Percentiles rank a stretch among this genome's conserved stretches.
Evolutionary conservation across 2,888 invertebrate species (phyloP).

Genomic region (Buathra laborator): DNA sequence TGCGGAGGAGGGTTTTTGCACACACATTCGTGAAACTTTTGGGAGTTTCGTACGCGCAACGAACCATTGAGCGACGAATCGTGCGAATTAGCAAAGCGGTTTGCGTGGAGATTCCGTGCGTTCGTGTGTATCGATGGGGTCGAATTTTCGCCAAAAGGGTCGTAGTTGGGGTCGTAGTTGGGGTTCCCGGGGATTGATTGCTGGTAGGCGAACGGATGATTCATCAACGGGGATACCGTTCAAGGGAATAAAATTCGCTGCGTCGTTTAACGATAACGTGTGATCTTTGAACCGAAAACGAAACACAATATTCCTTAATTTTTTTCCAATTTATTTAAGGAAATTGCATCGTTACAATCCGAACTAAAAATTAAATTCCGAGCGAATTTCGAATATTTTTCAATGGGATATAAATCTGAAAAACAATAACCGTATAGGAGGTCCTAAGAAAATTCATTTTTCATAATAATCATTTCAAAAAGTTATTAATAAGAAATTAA

Average conservation of each 20-base stretch:
- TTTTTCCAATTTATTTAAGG: neutral
- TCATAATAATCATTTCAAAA: too few relatives aligned
- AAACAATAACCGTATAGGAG: too few relatives aligned
- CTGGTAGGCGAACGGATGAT: conserved; percentile 50
- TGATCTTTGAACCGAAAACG: neutral
- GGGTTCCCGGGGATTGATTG: conserved; percentile 56
- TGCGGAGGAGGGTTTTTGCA: conserved; percentile 40
- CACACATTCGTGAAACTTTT: conserved; percentile 51
- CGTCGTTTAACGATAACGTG: conserved; percentile 13
- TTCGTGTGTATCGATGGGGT: conserved; percentile 47
- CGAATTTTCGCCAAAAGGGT: conserved; percentile 26
- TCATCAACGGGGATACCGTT: conserved; percentile 45
- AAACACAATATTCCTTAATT: neutral
- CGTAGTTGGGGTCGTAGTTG: conserved; percentile 2
- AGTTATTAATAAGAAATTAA: too few relatives aligned
- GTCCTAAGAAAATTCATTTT: too few relatives aligned
- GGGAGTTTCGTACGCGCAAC: conserved; percentile 6
- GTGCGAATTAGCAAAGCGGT: conserved; percentile 54
- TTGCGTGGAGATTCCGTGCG: conserved; percentile 42
- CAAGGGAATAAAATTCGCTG: conserved; percentile 20
- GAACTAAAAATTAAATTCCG: too few relatives aligned
- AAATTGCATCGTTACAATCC: too few relatives aligned
- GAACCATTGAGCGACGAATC: conserved; percentile 47
- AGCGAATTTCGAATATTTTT: too few relatives aligned
- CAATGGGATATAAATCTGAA: too few relatives aligned